A percentile compares a stretch with the other conserved stretches of the same genome.
Conservation (phyloP, 2,113 vertebrate species). For the Nothobranchius furzeri region DNA sequence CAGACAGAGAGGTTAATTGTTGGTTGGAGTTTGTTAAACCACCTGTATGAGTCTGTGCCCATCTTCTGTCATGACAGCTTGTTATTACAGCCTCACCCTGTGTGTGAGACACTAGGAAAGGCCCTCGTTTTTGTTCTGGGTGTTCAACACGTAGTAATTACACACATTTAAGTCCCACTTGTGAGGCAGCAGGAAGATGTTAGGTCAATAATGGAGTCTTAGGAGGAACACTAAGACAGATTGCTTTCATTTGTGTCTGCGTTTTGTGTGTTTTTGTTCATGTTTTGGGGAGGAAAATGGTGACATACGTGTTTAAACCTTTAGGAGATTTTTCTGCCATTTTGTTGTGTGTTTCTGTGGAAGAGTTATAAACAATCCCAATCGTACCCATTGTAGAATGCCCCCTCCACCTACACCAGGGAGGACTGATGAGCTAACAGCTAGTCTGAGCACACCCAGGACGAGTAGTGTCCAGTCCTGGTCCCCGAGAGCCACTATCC, state of each 20-base stretch:
- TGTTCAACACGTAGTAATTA: constrained; percentile 59
- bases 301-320: no score
- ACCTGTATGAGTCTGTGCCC: constrained; percentile 31
- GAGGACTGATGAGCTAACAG: no score
- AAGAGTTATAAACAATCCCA: no score
- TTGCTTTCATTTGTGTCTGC: constrained; percentile 20
- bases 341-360: no score
- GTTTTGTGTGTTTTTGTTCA: constrained; percentile 12
- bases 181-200: constrained; percentile 35
- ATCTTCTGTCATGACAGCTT: constrained; percentile 52
- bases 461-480: no score
- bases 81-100: constrained; percentile 60
- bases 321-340: no score
- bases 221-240: constrained; percentile 27
- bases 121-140: constrained; percentile 43
- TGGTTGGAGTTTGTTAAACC: constrained; percentile 34
- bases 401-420: no score
- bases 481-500: no score
- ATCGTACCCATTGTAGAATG: no score
- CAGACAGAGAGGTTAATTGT: constrained; percentile 38
- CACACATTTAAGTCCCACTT: constrained; percentile 51
- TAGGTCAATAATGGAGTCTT: constrained; percentile 23
- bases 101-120: constrained; percentile 48
- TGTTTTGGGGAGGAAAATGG: constrained; percentile 14
- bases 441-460: no score